Evolutionary conservation across 2,113 vertebrate genomes (phyloP), one percentile per base, ranked within the genome.

Genomic region (Abramis brama): DNA sequence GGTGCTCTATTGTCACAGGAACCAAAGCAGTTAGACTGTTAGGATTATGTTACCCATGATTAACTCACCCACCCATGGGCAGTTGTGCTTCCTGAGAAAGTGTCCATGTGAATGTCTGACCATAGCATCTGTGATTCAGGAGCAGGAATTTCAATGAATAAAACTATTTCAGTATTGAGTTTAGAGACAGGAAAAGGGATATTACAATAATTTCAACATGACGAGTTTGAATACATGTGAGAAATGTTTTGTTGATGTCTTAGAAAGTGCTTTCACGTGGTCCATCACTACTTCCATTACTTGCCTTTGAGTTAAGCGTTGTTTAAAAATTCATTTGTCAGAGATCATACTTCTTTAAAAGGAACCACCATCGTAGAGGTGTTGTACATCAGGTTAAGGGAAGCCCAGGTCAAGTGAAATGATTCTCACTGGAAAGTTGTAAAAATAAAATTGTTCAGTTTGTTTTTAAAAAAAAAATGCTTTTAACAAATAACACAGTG

Each of bases 21-120:
- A 81, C 36, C 66, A 82, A 68, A 68, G 59, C 59, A 11, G 78
- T 80, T 80, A 27, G n/a, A 45, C 13, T 17, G 77, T 36, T 81
- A 66, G 59, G 79, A 21, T 81, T 81, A 66, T 66, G 59, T 81
- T 47, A 47, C 79, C 78, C 13, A 45, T 80, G 59, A 64, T 80
- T 80, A 80, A 80, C 39, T 80, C 59, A 27, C n/a, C 59, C 79
- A 81, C 59, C 79, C 59, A 81, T n/a, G 15, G 79, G 9, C 39
- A 6, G 59, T 66, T 43, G 50, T 13, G 33, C 39, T 79, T 25
- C 21, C 33, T 62, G 59, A 66, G 59, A 27, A 25, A 62, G 13
- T 25, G 43, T 11, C 30, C 21, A n/a, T 79, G 33, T n/a, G 55
- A 79, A 62, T 25, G 59, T 64, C 79, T 80, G 39, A 64, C 79